Evolutionary conservation across 2,797 vertebrate genomes (phyloP).

Genomic region (Telmatherina bonti): DNA sequence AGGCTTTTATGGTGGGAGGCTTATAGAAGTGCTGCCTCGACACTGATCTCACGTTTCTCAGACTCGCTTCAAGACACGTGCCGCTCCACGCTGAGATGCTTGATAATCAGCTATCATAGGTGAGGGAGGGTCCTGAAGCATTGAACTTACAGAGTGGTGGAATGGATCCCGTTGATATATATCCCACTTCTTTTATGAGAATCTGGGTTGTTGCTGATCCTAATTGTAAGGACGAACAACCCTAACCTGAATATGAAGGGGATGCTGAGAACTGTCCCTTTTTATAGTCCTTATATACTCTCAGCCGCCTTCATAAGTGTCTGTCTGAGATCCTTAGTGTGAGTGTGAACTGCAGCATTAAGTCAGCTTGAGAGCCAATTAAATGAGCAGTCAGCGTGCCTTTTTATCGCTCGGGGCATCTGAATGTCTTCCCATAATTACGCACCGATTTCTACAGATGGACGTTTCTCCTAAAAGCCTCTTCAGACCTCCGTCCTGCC

Average conservation of each 20-base stretch:
- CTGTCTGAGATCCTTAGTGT: constrained; percentile 10
- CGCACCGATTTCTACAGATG: constrained; percentile 22
- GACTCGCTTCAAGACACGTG: constrained; percentile 57
- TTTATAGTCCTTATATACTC: constrained; percentile 2
- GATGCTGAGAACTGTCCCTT: constrained; percentile 7
- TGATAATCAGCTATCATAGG: constrained; percentile 46
- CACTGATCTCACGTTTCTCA: constrained; percentile 52
- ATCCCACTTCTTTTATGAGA: constrained; percentile 20
- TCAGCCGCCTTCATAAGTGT: constrained; percentile 4
- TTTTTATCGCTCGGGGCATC: constrained; percentile 5
- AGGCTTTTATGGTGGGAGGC: constrained; percentile 46
- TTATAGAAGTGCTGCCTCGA: constrained; percentile 60
- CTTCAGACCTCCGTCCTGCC: neutral
- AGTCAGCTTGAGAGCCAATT: constrained; percentile 26
- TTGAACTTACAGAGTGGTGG: neutral
- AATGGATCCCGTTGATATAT: constrained; percentile 16
- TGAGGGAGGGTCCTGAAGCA: constrained; percentile 26
- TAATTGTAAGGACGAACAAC: constrained; percentile 13
- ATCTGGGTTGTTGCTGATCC: constrained; percentile 15
- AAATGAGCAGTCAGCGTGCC: constrained; percentile 10
- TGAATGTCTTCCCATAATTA: constrained; percentile 16
- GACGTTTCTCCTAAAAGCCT: constrained; percentile 16
- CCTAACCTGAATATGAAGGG: constrained; percentile 8
- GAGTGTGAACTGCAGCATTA: constrained; percentile 12
- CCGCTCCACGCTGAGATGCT: constrained; percentile 31